Conservation (phyloP, 2,797 vertebrate genomes). For the Myotis myotis region DNA sequence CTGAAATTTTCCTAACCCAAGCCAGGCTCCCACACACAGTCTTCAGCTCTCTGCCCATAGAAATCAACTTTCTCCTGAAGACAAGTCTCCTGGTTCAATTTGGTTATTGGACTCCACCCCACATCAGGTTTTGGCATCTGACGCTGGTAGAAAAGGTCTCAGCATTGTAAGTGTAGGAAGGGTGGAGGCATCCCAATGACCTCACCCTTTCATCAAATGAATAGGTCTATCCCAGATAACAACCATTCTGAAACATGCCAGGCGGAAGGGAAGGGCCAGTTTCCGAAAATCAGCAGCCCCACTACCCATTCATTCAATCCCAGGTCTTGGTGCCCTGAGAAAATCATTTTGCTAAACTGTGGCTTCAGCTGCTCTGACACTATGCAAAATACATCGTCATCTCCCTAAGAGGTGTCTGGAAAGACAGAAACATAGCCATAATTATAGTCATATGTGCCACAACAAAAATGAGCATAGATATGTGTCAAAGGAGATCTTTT, state of each 20-base stretch:
- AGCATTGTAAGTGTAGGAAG: slow-evolving; percentile 76
- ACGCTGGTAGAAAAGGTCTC: slow-evolving; percentile 44
- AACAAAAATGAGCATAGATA: slow-evolving; percentile 2
- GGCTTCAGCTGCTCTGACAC: neutral
- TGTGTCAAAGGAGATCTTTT: neutral
- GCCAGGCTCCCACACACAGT: neutral
- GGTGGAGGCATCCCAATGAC: slow-evolving; percentile 63
- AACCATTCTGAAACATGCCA: slow-evolving; percentile 57
- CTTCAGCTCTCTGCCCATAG: neutral
- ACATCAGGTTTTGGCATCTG: slow-evolving; percentile 47
- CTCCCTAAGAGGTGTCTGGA: slow-evolving; percentile 11
- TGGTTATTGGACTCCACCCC: slow-evolving; percentile 2
- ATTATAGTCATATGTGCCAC: slow-evolving; percentile 1
- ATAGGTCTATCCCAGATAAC: slow-evolving; percentile 67
- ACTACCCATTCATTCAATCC: slow-evolving; percentile 37
- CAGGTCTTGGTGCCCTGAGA: slow-evolving; percentile 9
- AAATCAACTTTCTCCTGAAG: slow-evolving; percentile 36
- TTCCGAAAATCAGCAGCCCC: slow-evolving; percentile 47
- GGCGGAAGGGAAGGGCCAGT: slow-evolving; percentile 52
- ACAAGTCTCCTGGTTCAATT: neutral
- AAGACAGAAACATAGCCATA: slow-evolving; percentile 31
- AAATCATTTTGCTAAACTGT: slow-evolving; percentile 29
- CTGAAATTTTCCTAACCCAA: slow-evolving; percentile 16
- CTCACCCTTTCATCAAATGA: slow-evolving; percentile 67
- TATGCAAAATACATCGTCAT: slow-evolving; percentile 18